Conservation (phyloP, 2,113 vertebrate species). For the Pachyramphus minor region DNA sequence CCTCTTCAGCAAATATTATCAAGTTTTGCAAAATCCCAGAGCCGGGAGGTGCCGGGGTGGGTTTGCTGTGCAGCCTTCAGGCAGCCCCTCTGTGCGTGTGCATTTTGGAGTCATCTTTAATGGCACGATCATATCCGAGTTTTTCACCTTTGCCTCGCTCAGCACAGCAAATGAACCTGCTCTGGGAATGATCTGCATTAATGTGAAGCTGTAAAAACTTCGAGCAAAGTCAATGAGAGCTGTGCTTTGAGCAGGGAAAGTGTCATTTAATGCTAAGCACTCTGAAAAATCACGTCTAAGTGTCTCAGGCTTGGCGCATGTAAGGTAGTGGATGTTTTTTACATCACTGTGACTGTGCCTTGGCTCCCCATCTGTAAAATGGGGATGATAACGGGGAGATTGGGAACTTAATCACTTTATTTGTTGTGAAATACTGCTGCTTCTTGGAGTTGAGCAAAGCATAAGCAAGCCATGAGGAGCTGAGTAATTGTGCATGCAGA, state of each 20-base stretch:
- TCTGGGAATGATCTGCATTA: constrained; percentile 55
- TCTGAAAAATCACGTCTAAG: constrained; percentile 26
- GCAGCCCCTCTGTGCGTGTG: neutral
- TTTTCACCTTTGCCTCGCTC: constrained; percentile 27
- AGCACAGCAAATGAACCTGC: constrained; percentile 17
- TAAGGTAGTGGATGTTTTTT: neutral
- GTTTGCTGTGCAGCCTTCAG: constrained; percentile 20
- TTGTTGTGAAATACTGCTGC: constrained; percentile 27
- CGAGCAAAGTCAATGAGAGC: neutral
- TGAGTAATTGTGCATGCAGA: constrained; percentile 10
- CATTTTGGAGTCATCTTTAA: neutral
- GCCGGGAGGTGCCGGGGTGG: neutral
- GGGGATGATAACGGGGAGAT: neutral
- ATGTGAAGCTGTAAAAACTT: constrained; percentile 52
- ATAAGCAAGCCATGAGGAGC: neutral
- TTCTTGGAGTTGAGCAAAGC: neutral
- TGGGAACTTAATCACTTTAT: constrained; percentile 28
- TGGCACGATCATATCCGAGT: neutral
- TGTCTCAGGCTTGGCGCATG: constrained; percentile 2
- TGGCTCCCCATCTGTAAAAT: neutral
- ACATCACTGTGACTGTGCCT: neutral
- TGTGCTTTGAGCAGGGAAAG: constrained; percentile 27
- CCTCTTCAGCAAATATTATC: neutral
- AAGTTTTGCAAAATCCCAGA: neutral
- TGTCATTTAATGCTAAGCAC: constrained; percentile 45